phyloP scores from a whole-genome alignment of 2,113 vertebrate species.

The Castor canadensis region DNA sequence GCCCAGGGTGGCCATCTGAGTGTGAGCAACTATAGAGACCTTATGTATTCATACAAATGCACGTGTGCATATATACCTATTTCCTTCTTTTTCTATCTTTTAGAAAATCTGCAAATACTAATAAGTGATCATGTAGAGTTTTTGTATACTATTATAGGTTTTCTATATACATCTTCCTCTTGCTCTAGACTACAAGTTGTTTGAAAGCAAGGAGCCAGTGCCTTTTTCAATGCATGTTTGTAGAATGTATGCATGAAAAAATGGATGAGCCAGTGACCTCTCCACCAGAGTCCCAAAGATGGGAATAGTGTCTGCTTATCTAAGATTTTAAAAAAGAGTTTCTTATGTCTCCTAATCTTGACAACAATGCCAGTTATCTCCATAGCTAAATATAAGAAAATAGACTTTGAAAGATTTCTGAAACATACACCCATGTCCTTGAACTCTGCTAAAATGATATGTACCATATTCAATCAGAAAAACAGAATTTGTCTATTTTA shows the following conservation, averaged over 20 bases:
- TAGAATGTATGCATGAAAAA: not conserved
- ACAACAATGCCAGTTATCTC: not conserved
- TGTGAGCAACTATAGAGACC: not conserved
- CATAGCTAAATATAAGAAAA: not conserved
- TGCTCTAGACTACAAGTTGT: not conserved
- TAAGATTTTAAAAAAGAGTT: not conserved
- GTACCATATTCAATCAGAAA: not conserved
- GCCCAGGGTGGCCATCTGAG: not conserved
- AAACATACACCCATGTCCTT: not conserved
- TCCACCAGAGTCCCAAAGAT: not conserved
- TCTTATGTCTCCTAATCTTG: not conserved
- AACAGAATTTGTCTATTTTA: not conserved
- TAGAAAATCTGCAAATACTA: not conserved
- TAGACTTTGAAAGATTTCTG: not conserved
- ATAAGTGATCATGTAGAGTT: not conserved
- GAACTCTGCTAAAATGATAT: conserved; percentile 19
- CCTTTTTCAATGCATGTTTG: not conserved
- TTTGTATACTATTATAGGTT: not conserved
- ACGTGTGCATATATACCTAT: not conserved
- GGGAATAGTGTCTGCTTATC: not conserved
- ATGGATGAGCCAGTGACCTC: not conserved
- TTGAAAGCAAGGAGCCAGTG: not conserved
- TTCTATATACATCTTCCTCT: not conserved
- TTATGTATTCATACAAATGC: not conserved
- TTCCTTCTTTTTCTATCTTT: not conserved